Base-by-base conservation (phyloP, 2,113 vertebrate species). In the Canis aureus region DNA sequence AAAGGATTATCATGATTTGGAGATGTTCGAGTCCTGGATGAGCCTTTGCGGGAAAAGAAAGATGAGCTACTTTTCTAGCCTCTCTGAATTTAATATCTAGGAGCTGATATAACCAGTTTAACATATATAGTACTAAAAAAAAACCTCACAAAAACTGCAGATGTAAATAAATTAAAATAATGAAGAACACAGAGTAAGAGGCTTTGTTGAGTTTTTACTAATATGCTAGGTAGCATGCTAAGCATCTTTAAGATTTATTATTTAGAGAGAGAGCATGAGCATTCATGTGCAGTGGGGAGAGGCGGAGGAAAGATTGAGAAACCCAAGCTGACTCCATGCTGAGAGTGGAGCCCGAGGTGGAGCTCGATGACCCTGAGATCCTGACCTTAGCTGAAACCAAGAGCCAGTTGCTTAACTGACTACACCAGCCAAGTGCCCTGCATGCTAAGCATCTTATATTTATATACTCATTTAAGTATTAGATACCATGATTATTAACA, bases 21-120 rank as follows among this genome's bases (percentile, higher is more conserved):
- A 97, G 51, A 78, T 94, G 64, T 88, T 93, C 81, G 15, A 83
- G 59, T 64, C 57, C 55, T 84, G 19, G 57, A 93, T 89, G 35
- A 89, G 43, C 15, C 10, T 57, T 53, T 82, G 16, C 73, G 38
- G 25, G n/a, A 82, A 87, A 73, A 95, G 20, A 51, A 95, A 89
- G 73, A 67, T 57, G 38, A 90, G 13, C 35, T 64, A 78, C 8
- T 12, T 0, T 86, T 97, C n/a, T 55, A 79, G 11, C 4, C 32
- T 23, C n/a, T 88, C 60, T 17, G 8, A 96, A 11, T 90, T 96
- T 83, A 92, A 55, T 69, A 76, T 25, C 69, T n/a, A 94, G 22
- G 67, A 92, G 12, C 35, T 89, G 64, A 35, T 84, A n/a, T 51
- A 88, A 91, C 8, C 2, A 25, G 53, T 27, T 11, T 35, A 87